Base-by-base conservation (phyloP, 2,113 vertebrate species). In the Saguinus midas region DNA sequence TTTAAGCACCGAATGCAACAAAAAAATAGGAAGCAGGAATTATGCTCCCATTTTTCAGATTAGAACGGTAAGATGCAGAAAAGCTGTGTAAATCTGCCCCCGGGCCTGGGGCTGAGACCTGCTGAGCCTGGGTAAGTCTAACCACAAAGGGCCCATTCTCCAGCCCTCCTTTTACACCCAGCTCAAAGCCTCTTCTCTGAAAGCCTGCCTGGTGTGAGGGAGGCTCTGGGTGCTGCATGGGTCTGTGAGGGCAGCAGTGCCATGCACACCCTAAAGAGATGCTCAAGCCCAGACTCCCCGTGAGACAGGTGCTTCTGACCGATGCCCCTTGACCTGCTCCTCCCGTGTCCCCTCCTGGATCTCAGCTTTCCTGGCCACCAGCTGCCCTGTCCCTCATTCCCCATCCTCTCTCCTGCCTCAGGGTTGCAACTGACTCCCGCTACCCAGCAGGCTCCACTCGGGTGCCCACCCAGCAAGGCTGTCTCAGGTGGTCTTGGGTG, bases 201-300 rank as follows among this genome's bases (percentile, higher is more conserved):
- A 81, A 7, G 8, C 12, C 27, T 32, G 61, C 61, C 13, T 64
- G 61, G 61, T 64, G 61, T 64, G 61, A 64, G 61, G 13, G 5
- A 64, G 61, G 27, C 68, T 29, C 4, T 7, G 0, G 1, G 40
- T 14, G 32, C 23, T 6, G 2, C 8, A 0, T 0, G 0, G 48
- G 40, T 50, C 76, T 11, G 17, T n/a, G 12, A 37, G 18, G 18
- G 2, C 20, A 21, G 17, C 52, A 2, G 11, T 35, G 12, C 18
- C 43, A 25, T 11, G 5, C 0, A 40, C 5, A 6, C 37, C 20
- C 3, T 72, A 3, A 0, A 35, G 27, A 20, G 17, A 4, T 3
- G 12, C 52, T 58, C 45, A 3, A 14, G 55, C 11, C 32, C 18
- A 14, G 61, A 18, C 16, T 25, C 29, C 75, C 55, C 32, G 16